Evolutionary conservation across 2,113 vertebrate species (phyloP).

Genomic region (Tursiops truncatus): DNA sequence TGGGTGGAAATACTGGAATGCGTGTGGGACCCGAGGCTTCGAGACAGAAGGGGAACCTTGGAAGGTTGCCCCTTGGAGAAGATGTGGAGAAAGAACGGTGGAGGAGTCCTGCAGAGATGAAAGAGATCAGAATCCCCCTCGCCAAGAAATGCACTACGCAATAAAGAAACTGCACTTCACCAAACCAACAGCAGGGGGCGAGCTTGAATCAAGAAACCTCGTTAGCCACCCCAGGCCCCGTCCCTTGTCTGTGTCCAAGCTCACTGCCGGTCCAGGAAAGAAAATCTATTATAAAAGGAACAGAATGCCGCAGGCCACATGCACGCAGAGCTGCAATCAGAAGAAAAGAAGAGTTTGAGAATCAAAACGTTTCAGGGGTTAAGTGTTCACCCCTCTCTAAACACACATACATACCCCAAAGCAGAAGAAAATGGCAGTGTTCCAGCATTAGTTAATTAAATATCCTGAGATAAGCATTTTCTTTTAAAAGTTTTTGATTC

Average conservation of each 20-base stretch:
- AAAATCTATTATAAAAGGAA: not conserved
- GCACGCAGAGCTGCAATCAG: not conserved
- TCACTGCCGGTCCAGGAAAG: not conserved
- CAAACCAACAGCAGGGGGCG: slow-evolving; percentile 48
- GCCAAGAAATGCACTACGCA: fast-evolving
- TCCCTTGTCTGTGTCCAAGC: not conserved
- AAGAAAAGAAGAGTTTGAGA: not conserved
- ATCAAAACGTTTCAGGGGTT: not conserved
- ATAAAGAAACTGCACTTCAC: not conserved
- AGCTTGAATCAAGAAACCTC: not conserved
- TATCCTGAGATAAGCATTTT: not conserved
- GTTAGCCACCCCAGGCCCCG: not conserved
- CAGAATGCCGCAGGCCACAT: not conserved
- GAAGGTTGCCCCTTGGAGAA: not conserved
- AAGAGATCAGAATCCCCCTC: not conserved
- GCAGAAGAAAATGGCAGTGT: not conserved
- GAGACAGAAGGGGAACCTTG: not conserved
- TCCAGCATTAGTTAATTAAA: not conserved
- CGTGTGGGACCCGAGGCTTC: not conserved
- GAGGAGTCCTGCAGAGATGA: not conserved
- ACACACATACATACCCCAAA: not conserved
- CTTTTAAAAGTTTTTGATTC: not conserved
- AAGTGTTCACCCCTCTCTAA: not conserved
- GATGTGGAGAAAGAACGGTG: not conserved
- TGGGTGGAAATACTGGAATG: not conserved